Evolutionary conservation across 2,113 vertebrate genomes (phyloP).

Genomic region (Bos indicus): DNA sequence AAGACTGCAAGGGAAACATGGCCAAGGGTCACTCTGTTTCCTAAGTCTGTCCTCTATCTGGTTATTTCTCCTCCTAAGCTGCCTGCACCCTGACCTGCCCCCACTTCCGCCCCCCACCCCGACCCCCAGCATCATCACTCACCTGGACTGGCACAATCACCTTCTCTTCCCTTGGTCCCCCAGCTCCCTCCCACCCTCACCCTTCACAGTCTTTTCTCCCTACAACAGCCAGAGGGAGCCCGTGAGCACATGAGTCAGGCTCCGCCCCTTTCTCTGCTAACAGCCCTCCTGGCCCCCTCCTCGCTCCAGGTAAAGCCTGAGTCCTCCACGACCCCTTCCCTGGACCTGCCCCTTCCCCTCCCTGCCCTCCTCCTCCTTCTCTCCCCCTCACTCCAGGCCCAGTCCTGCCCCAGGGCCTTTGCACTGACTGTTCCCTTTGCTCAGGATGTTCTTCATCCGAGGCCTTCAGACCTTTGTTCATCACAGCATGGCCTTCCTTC

Average conservation of each 20-base stretch:
- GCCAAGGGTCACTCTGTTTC: not conserved
- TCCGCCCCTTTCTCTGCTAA: not conserved
- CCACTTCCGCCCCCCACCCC: not conserved
- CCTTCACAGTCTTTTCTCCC: not conserved
- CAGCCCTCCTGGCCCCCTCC: not conserved
- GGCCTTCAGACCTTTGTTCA: not conserved
- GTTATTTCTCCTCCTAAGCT: not conserved
- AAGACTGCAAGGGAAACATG: not conserved
- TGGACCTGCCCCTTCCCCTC: not conserved
- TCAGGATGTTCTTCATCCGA: not conserved
- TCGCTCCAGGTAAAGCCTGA: not conserved
- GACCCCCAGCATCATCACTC: not conserved
- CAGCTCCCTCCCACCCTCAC: accelerated
- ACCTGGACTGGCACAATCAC: not conserved
- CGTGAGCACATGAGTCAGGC: not conserved
- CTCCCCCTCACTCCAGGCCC: too few species aligned
- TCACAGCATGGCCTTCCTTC: not conserved
- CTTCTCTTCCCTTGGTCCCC: not conserved
- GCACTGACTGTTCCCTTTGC: not conserved
- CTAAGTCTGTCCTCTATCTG: not conserved
- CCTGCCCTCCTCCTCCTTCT: too few species aligned
- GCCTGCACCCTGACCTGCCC: not conserved
- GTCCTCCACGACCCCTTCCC: not conserved
- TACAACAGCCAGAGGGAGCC: not conserved
- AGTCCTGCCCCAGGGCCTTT: not conserved